These are phyloP conservation scores for Mobula hypostoma DNA, from an alignment of 2,113 vertebrate genomes.

Conservation along the genomic window DNA sequence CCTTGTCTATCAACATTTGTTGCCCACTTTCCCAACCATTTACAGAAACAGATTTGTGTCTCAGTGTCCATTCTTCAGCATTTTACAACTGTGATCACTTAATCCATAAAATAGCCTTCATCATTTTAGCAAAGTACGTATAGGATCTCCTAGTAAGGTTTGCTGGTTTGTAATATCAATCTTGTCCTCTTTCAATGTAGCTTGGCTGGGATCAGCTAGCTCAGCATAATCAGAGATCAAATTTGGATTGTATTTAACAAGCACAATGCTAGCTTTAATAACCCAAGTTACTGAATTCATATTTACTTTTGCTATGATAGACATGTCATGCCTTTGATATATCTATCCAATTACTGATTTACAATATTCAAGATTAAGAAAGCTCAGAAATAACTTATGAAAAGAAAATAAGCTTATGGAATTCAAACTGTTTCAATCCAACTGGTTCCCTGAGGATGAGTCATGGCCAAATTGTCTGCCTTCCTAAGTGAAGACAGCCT, in stretches of 20 bases:
- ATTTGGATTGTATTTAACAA: background rate
- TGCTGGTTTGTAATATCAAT: background rate
- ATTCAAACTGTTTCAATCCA: background rate
- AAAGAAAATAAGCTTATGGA: background rate
- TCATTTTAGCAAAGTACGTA: background rate
- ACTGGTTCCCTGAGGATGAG: background rate
- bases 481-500: background rate
- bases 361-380: background rate
- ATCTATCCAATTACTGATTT: background rate
- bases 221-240: background rate
- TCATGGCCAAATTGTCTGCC: background rate
- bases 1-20: background rate
- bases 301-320: background rate
- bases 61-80: background rate
- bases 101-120: background rate
- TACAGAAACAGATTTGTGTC: background rate
- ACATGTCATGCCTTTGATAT: background rate
- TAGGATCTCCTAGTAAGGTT: background rate
- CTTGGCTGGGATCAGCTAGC: background rate
- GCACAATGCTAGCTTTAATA: background rate
- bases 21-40: background rate
- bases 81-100: too few species aligned
- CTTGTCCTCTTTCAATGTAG: background rate
- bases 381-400: background rate
- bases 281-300: background rate